Evolutionary conservation across 2,797 vertebrate species (phyloP).

Genomic region (Gambelia wislizenii): DNA sequence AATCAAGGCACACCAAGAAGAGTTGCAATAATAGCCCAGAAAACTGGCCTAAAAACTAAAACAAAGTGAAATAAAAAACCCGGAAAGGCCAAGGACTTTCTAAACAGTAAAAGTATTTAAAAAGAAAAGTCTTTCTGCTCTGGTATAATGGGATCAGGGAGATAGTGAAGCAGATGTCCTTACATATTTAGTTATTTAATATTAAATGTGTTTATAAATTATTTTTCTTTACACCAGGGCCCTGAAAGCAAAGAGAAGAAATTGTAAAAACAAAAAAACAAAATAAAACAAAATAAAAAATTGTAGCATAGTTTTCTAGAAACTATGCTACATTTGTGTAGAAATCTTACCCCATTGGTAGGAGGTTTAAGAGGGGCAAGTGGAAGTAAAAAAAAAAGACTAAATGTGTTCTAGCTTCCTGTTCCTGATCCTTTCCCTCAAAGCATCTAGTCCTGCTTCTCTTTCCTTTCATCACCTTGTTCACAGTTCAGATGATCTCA

Average conservation of each 20-base stretch:
- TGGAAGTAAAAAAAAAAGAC: background rate
- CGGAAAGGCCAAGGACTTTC: too few relatives aligned
- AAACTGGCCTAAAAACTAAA: background rate
- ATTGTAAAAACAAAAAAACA: too few relatives aligned
- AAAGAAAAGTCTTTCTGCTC: background rate
- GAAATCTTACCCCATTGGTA: background rate
- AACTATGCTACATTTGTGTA: background rate
- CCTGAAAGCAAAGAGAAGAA: too few relatives aligned
- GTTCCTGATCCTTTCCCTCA: background rate
- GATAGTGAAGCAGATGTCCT: too few relatives aligned
- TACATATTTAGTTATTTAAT: too few relatives aligned
- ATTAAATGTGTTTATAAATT: too few relatives aligned
- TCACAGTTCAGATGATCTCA: background rate
- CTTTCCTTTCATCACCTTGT: background rate
- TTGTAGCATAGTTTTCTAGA: background rate
- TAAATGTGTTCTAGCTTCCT: background rate
- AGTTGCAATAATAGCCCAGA: background rate
- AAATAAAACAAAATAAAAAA: too few relatives aligned
- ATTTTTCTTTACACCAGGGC: too few relatives aligned
- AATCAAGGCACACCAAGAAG: background rate
- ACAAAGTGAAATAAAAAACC: background rate
- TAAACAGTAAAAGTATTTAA: background rate
- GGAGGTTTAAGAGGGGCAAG: background rate
- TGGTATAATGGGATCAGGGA: too few relatives aligned
- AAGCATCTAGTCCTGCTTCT: background rate